Evolutionary conservation across 2,797 vertebrate species (phyloP).

Genomic region (Arnoldichthys spilopterus): DNA sequence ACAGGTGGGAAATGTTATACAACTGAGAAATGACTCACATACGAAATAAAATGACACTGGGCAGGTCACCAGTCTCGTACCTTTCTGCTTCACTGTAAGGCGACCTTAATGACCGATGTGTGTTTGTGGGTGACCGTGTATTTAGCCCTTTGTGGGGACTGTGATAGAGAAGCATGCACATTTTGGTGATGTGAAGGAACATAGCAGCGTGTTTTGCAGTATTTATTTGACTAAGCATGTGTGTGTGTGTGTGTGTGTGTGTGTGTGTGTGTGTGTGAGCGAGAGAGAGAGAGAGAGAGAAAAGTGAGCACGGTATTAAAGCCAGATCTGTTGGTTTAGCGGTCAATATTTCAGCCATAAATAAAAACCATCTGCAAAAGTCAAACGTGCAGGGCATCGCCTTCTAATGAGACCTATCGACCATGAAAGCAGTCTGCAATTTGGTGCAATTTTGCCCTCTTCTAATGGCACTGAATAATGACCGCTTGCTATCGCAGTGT

Average conservation of each 20-base stretch:
- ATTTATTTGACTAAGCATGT: too few relatives aligned
- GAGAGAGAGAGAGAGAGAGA: background rate
- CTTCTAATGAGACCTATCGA: slow-evolving; percentile 23
- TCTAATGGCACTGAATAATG: slow-evolving; percentile 37
- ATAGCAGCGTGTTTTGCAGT: background rate
- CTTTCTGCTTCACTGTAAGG: too few relatives aligned
- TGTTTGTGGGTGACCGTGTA: background rate
- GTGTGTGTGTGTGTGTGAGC: background rate
- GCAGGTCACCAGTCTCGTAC: slow-evolving; percentile 5
- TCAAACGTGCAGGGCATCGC: background rate
- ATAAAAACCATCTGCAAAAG: slow-evolving; percentile 10
- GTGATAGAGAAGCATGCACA: background rate
- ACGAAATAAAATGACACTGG: slow-evolving; percentile 24
- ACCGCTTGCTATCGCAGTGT: slow-evolving; percentile 11
- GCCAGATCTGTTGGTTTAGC: slow-evolving; percentile 29
- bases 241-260: background rate
- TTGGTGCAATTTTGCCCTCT: slow-evolving; percentile 38
- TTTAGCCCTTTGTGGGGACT: background rate
- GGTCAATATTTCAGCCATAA: slow-evolving; percentile 29
- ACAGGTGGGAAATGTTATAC: slow-evolving; percentile 49
- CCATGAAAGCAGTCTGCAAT: slow-evolving; percentile 29
- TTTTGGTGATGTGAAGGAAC: background rate
- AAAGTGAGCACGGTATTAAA: slow-evolving; percentile 8
- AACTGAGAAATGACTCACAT: slow-evolving; percentile 36
- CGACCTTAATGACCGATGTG: background rate